Evolutionary conservation across 2,888 invertebrate genomes (phyloP).

Genomic region (Neoascia interrupta): DNA sequence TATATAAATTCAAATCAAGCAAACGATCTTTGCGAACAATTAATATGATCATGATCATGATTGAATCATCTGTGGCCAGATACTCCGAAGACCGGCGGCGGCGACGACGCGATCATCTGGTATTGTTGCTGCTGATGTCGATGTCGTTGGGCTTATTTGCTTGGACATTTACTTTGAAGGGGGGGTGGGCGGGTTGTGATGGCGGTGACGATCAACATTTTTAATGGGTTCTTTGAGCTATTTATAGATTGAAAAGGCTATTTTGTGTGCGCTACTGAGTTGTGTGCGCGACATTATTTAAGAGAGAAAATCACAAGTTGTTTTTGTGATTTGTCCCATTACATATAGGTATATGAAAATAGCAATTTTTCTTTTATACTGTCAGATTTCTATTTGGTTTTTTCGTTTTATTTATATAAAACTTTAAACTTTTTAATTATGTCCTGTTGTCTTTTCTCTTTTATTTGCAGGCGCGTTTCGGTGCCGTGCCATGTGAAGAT

Average conservation of each 20-base stretch:
- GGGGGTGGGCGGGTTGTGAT: constrained; percentile 28
- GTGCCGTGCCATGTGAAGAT: constrained; percentile 15
- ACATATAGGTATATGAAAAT: too few species aligned
- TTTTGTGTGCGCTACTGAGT: constrained; percentile 46
- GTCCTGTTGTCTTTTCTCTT: constrained; percentile 1
- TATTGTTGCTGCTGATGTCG: constrained; percentile 5
- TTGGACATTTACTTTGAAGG: constrained; percentile 13
- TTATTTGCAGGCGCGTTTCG: constrained; percentile 24
- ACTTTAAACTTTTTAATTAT: constrained; percentile 20
- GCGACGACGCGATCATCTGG: constrained; percentile 18
- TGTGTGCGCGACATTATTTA: constrained; percentile 42
- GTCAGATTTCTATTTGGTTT: not conserved
- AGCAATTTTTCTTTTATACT: constrained; percentile 29
- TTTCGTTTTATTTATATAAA: constrained; percentile 24
- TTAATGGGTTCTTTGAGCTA: constrained; percentile 58
- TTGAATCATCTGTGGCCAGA: constrained; percentile 15
- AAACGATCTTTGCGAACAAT: constrained; percentile 36
- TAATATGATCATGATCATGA: constrained; percentile 28
- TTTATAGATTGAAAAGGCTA: constrained; percentile 49
- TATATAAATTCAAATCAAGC: constrained; percentile 37
- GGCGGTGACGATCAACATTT: constrained; percentile 50
- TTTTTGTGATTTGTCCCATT: constrained; percentile 25
- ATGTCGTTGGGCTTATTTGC: not conserved
- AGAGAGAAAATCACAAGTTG: constrained; percentile 37
- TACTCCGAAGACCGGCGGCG: too few species aligned